These are phyloP conservation scores for Drosophila miranda DNA, from an alignment of 1,140 invertebrate species.

Conservation along the genomic window DNA sequence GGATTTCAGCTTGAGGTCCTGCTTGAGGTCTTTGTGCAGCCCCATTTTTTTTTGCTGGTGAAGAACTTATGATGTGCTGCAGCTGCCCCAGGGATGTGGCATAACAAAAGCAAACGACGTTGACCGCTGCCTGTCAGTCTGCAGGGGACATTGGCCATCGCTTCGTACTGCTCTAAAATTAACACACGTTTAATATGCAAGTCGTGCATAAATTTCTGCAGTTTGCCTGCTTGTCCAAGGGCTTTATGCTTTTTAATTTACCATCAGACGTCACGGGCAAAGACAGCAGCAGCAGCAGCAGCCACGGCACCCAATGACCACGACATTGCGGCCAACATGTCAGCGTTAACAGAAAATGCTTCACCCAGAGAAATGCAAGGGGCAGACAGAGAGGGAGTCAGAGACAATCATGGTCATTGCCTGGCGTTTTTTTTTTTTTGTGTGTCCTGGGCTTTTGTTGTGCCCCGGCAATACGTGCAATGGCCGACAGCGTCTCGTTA, in stretches of 20 bases:
- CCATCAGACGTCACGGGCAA: slow-evolving; percentile 65
- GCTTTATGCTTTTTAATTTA: slow-evolving; percentile 75
- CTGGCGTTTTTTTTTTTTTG: slow-evolving; percentile 8
- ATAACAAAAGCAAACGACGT: slow-evolving; percentile 37
- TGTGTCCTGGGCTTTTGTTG: slow-evolving; percentile 14
- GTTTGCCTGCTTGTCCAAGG: slow-evolving; percentile 33
- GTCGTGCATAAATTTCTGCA: slow-evolving; percentile 75
- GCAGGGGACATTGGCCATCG: too few species aligned
- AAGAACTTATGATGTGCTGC: too few species aligned
- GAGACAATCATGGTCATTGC: slow-evolving; percentile 48
- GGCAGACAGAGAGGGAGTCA: not conserved
- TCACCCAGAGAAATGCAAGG: too few species aligned
- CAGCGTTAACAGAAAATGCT: slow-evolving; percentile 32
- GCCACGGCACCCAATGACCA: slow-evolving; percentile 52
- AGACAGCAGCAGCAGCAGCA: too few species aligned
- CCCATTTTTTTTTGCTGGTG: too few species aligned
- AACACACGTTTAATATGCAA: slow-evolving; percentile 81
- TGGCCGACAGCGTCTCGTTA: slow-evolving; percentile 64
- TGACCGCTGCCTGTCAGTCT: slow-evolving; percentile 50
- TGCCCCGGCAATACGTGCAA: slow-evolving; percentile 59
- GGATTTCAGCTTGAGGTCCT: too few species aligned
- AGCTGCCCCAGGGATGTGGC: not conserved
- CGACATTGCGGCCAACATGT: slow-evolving; percentile 65
- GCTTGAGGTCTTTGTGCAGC: too few species aligned
- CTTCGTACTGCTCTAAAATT: slow-evolving; percentile 70